Evolutionary conservation across 2,888 invertebrate genomes (phyloP), one percentile per base, ranked within the genome.

Genomic region (Spodoptera picta): DNA sequence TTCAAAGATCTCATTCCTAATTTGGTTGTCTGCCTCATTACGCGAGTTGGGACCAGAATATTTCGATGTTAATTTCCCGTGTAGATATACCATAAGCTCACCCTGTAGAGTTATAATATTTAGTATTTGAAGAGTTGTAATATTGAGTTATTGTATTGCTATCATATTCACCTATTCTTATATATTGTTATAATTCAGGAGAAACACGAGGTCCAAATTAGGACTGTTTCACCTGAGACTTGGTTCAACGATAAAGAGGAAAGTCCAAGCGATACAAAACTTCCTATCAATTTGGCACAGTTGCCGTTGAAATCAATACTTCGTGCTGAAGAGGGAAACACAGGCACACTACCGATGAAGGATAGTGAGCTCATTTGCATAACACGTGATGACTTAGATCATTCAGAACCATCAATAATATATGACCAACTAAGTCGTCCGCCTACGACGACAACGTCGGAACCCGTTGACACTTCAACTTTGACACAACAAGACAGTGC

Each of bases 171-270:
- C 7, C 6, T 36, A 36, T 36, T 36, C 1, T 36, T 9, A 7
- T 36, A 36, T 14, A 50, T 23, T 12, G 45, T 63, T 4, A 4
- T 24, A 42, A 52, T 62, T 36, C 67, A 94, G 93, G 90, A 93
- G 71, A 85, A 69, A 10, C 79, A 91, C 54, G 94, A 94, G 69
- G 78, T 74, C 62, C 92, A 91, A 52, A 80, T 94, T 56, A 83
- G 83, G 14, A 89, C 88, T 14, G 85, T 92, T 5, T 88, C 86
- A 12, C 90, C 93, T n/a, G 85, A 84, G 9, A 80, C 81, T 6
- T 78, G 73, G 76, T 19, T 67, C 9, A 73, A 68, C 50, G 44
- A 66, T 12, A 63, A 73, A 58, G 58, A 52, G n/a, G 72, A 72
- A 47, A 12, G 52, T 14, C 31, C 47, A 46, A 64, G 57, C 41